Base-by-base conservation (phyloP, 1,140 invertebrate genomes). In the Bombus sylvicola region DNA sequence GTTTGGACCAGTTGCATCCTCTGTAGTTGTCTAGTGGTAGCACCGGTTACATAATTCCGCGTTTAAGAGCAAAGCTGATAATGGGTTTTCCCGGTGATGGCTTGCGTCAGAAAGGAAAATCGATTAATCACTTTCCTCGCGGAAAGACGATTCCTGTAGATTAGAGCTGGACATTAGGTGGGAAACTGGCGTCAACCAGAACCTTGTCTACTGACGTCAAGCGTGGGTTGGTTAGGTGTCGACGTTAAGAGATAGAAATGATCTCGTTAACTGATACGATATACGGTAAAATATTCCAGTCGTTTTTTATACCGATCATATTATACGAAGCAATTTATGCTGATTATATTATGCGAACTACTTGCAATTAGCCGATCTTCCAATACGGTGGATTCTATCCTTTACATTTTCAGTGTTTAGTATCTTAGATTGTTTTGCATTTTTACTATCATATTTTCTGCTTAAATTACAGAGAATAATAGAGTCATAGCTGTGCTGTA, bases 1-100 rank as follows among this genome's bases (percentile, higher is more conserved):
- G 83, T 62, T 86, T 89, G 76, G 43, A 71, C 53, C 3, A 5
- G 18, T 13, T 39, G 53, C 69, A 4, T 72, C 15, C 22, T 4
- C 62, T n/a, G 8, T 28, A 64, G 31, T 41, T 43, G 10, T 28
- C 73, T 28, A 39, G 9, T 34, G 22, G 22, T n/a, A 75, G 25
- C 47, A n/a, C 9, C 31, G 28, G 41, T 77, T 83, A 69, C 34
- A 10, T 77, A 83, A 83, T 31, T 9, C 12, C 25, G 39, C 15
- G 80, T 82, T 31, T 69, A 31, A 83, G 22, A 57, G 31, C 62
- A 69, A 78, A 59, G 53, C 64, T 37, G 43, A 78, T 77, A 69
- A 77, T 77, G 47, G 81, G 81, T 47, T 77, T 83, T 39, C 43
- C 28, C 71, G 43, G 31, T 41, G 34, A 8, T 10, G 34, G 62